Base-by-base conservation (phyloP, 2,797 vertebrate genomes). In the Sternarchorhynchus goeldii region DNA sequence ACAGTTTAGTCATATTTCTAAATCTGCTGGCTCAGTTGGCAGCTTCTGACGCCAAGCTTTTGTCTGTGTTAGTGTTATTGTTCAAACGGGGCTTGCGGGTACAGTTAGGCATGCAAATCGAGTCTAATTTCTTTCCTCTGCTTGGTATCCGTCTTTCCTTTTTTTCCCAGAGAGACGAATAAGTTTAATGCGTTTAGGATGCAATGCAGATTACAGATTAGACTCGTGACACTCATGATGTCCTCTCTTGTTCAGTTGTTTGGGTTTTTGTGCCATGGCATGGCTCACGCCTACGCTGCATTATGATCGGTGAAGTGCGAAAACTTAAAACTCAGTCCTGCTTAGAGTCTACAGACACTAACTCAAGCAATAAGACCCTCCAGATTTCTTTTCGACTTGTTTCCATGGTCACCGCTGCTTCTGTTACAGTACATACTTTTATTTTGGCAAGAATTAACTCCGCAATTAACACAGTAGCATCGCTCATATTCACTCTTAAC, bases 331-430 rank as follows among this genome's bases (percentile, higher is more conserved):
- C 32, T 32, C 45, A 32, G 25, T 41, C 45, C 8, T 10, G 45
- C 32, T 77, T 77, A 39, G 8, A 60, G 73, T 50, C 45, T 50
- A 12, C 45, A 77, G 69, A 76, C 64, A 63, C 63, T 45, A 76
- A 56, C 57, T 16, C 20, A 77, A 67, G 62, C 73, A 65, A 76
- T 41, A 14, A 77, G 68, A 72, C 45, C 25, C 78, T 78, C 67
- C 73, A 68, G 53, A 80, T 72, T 59, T 70, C 68, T 76, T 82
- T 18, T 29, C 78, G 66, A 78, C 79, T 82, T 12, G 85, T 86
- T 86, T 85, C 83, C 83, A 85, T 83, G 80, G 82, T 56, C 82
- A 85, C 85, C 70, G 20, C 21, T 29, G 72, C 75, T 76, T 79
- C 53, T 50, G 64, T 78, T 69, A 21, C 75, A 75, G 63, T 58